phyloP scores from a whole-genome alignment of 1,140 invertebrate species.

The Reticulitermes speratus region DNA sequence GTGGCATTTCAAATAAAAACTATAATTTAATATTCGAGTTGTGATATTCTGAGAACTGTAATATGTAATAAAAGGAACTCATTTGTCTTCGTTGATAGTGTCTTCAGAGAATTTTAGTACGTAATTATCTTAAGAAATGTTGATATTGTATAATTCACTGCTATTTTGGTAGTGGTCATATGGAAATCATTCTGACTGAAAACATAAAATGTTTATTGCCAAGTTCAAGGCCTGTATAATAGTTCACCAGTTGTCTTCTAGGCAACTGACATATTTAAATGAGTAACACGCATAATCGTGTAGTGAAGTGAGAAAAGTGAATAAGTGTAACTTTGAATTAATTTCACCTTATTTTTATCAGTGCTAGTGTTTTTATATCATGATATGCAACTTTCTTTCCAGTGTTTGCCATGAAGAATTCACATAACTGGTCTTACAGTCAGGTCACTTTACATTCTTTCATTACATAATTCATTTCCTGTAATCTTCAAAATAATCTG shows the following conservation, averaged over 20 bases:
- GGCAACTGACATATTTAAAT: background rate
- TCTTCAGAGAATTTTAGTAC: background rate
- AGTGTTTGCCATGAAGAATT: background rate
- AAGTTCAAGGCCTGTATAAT: background rate
- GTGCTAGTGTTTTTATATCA: background rate
- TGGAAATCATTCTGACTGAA: background rate
- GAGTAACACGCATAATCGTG: background rate
- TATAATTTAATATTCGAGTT: background rate
- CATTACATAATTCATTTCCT: no score
- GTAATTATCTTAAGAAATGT: background rate
- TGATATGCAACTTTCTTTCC: background rate
- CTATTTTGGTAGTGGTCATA: background rate
- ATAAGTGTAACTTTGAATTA: background rate
- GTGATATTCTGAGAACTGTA: background rate
- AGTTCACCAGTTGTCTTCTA: background rate
- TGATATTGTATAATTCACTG: background rate
- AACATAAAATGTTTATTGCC: background rate
- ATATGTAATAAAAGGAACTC: background rate
- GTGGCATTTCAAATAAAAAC: background rate
- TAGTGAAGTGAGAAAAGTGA: background rate
- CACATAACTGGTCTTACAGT: conserved; percentile 9
- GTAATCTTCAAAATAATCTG: no score
- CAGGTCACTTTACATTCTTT: background rate
- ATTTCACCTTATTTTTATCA: no score
- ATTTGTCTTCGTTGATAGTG: background rate